These are phyloP conservation scores for Orycteropus afer DNA, from an alignment of 2,113 vertebrate species.

Conservation along the genomic window DNA sequence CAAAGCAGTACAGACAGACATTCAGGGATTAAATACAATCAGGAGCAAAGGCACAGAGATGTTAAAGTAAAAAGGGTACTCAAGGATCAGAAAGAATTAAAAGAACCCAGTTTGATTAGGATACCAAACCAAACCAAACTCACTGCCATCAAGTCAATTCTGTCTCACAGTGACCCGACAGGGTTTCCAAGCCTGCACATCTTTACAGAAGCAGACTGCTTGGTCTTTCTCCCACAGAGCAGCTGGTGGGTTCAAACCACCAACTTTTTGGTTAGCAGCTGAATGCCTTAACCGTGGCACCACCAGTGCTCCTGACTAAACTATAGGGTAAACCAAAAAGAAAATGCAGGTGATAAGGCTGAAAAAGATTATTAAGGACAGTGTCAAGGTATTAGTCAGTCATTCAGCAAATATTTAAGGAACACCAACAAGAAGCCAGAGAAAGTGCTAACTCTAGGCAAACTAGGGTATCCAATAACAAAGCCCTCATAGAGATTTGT, in stretches of 20 bases:
- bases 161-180: too few species aligned
- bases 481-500: neutral
- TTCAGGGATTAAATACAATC: neutral
- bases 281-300: too few species aligned
- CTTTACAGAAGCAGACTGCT: too few species aligned
- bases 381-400: neutral
- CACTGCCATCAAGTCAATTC: too few species aligned
- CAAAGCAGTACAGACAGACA: neutral
- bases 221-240: too few species aligned
- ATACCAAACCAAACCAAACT: too few species aligned
- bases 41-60: neutral
- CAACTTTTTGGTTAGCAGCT: too few species aligned
- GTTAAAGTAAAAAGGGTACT: neutral
- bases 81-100: neutral
- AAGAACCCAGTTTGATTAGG: neutral
- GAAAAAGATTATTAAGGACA: neutral
- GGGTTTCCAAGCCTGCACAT: too few species aligned
- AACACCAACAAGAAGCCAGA: neutral
- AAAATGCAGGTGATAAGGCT: neutral
- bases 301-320: too few species aligned
- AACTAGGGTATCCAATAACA: neutral
- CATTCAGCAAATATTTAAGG: neutral
- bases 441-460: neutral
- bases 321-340: neutral
- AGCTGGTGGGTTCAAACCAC: too few species aligned